Evolutionary conservation across 2,113 vertebrate genomes (phyloP).

Genomic region (Columba janthina): DNA sequence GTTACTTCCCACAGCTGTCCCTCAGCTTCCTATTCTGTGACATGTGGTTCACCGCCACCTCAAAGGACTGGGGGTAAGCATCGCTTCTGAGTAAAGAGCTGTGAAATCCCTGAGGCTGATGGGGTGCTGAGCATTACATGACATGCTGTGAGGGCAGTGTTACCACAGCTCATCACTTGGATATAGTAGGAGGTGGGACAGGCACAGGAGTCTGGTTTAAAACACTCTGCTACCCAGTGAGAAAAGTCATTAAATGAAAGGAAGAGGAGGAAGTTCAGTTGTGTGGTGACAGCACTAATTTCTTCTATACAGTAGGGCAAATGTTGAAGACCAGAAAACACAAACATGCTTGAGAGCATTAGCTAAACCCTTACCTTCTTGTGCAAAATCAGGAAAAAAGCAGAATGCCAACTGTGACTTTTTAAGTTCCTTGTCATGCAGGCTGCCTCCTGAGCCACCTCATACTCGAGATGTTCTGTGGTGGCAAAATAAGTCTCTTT

Average conservation of each 20-base stretch:
- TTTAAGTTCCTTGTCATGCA: not conserved
- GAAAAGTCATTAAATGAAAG: not conserved
- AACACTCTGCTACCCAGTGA: not conserved
- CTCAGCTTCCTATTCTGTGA: slow-evolving; percentile 11
- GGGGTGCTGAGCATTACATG: not conserved
- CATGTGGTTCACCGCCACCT: not conserved
- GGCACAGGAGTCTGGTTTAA: not conserved
- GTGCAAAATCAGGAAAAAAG: not conserved
- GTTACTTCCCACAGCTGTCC: slow-evolving; percentile 46
- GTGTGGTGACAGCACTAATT: not conserved
- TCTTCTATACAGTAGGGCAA: not conserved
- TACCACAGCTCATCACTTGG: not conserved
- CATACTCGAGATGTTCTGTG: not conserved
- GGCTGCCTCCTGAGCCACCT: not conserved
- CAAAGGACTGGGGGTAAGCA: not conserved
- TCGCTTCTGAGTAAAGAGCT: not conserved
- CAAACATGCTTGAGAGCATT: not conserved
- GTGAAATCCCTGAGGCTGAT: not conserved
- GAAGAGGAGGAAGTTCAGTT: not conserved
- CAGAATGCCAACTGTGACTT: not conserved
- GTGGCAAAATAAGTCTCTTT: not conserved
- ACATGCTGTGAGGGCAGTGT: not conserved
- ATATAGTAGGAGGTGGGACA: not conserved
- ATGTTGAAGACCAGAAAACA: not conserved
- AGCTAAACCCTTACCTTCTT: not conserved